These are phyloP conservation scores for Zaprionus taronus DNA, from an alignment of 1,140 invertebrate genomes.

Conservation along the genomic window DNA sequence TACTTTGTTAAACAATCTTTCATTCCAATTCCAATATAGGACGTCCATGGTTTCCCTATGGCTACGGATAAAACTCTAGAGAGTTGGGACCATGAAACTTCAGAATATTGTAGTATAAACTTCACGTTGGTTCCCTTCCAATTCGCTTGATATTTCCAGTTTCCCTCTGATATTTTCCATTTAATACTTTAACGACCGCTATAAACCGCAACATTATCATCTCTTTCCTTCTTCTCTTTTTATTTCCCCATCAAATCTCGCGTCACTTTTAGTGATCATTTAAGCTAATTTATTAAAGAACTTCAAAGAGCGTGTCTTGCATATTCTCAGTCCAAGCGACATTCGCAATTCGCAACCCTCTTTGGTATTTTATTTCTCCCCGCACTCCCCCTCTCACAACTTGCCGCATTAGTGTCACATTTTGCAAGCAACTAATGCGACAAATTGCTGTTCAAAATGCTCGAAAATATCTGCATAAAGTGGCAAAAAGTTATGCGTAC, in stretches of 20 bases:
- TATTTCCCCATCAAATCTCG: background rate
- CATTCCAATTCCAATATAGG: too few species aligned
- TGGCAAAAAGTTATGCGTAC: conserved; percentile 46
- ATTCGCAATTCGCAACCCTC: conserved; percentile 10
- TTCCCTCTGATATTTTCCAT: background rate
- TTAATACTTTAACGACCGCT: background rate
- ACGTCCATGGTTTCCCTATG: too few species aligned
- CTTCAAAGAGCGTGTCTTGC: conserved; percentile 3
- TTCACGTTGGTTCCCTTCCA: background rate
- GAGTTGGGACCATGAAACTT: background rate
- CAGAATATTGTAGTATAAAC: background rate
- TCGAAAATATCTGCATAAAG: conserved; percentile 21
- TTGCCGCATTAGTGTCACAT: conserved; percentile 26
- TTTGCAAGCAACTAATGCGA: conserved; percentile 55
- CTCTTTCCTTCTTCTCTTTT: background rate
- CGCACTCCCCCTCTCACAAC: background rate
- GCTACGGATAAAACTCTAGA: too few species aligned
- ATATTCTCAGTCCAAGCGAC: background rate
- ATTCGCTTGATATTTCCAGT: too few species aligned
- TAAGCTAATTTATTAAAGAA: conserved; percentile 1
- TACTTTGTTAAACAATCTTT: too few species aligned
- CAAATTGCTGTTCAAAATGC: conserved; percentile 45
- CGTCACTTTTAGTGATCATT: conserved; percentile 13
- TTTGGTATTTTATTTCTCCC: background rate
- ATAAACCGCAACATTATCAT: conserved; percentile 1